phyloP scores from a whole-genome alignment of 2,888 invertebrate genomes.

The Ectemnius lituratus region DNA sequence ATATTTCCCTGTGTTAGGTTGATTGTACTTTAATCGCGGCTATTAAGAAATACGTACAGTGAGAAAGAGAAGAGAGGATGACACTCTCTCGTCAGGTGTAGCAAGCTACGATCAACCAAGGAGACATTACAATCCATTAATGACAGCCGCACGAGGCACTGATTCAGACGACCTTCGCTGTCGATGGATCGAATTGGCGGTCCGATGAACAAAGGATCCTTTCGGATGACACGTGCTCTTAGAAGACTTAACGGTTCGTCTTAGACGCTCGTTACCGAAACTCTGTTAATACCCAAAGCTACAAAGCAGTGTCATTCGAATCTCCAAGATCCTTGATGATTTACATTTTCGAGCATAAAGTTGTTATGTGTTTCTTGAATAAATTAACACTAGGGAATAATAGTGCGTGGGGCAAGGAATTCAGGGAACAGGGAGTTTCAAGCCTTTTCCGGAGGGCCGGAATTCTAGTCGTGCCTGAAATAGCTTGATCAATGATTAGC shows the following conservation, averaged over 20 bases:
- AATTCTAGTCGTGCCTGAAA: conserved; percentile 4
- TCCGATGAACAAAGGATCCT: conserved; percentile 30
- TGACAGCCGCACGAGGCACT: conserved; percentile 29
- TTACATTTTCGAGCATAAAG: not conserved
- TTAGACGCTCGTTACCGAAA: not conserved
- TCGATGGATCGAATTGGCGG: conserved; percentile 28
- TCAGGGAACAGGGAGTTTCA: not conserved
- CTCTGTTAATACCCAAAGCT: not conserved
- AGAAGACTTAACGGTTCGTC: not conserved
- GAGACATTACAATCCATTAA: conserved; percentile 48
- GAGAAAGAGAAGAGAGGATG: not conserved
- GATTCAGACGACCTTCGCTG: conserved; percentile 51
- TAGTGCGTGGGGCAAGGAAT: not conserved
- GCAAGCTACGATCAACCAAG: conserved; percentile 17
- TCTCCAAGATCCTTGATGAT: not conserved
- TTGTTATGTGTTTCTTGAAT: no score
- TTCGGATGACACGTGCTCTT: not conserved
- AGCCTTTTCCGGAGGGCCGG: conserved; percentile 1
- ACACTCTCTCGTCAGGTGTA: conserved; percentile 18
- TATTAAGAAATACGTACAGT: not conserved
- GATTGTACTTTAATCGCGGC: conserved; percentile 4
- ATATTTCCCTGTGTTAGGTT: not conserved
- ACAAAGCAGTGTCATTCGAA: not conserved
- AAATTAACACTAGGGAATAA: no score
- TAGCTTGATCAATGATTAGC: conserved; percentile 1